These are phyloP conservation scores for Cephalotes varians DNA, from an alignment of 2,888 invertebrate genomes.

Conservation along the genomic window DNA sequence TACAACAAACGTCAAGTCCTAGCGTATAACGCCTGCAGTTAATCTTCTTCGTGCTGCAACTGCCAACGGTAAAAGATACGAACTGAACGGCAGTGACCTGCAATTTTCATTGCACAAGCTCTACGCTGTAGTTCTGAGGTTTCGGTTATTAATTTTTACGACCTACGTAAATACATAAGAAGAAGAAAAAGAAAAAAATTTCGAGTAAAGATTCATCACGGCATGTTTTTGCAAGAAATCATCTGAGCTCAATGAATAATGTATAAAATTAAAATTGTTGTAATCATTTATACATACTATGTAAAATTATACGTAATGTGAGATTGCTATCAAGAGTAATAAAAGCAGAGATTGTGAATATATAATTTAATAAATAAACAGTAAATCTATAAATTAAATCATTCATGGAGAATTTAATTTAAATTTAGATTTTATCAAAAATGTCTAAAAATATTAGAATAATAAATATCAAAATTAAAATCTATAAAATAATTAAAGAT, in stretches of 20 bases:
- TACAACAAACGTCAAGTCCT: constrained; percentile 38
- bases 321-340: not conserved
- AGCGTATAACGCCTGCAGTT: constrained; percentile 22
- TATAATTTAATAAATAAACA: too few species aligned
- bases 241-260: not conserved
- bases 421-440: too few species aligned
- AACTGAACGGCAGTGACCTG: constrained; percentile 28
- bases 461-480: too few species aligned
- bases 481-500: too few species aligned
- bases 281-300: not conserved
- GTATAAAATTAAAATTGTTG: not conserved
- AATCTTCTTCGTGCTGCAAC: constrained; percentile 41
- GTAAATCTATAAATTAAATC: too few species aligned
- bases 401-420: too few species aligned
- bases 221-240: not conserved
- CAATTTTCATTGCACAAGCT: constrained; percentile 10
- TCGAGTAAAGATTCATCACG: not conserved
- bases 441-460: too few species aligned
- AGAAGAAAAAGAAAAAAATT: not conserved
- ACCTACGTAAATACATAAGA: constrained; percentile 11
- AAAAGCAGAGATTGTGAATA: not conserved
- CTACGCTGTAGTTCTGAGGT: constrained; percentile 14
- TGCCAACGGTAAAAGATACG: constrained; percentile 33
- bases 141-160: constrained; percentile 64
- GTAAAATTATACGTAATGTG: not conserved